Percentiles rank a stretch among this genome's conserved stretches.
Conservation (phyloP, 2,113 vertebrate species). For the Dendrocopos noguchii region DNA sequence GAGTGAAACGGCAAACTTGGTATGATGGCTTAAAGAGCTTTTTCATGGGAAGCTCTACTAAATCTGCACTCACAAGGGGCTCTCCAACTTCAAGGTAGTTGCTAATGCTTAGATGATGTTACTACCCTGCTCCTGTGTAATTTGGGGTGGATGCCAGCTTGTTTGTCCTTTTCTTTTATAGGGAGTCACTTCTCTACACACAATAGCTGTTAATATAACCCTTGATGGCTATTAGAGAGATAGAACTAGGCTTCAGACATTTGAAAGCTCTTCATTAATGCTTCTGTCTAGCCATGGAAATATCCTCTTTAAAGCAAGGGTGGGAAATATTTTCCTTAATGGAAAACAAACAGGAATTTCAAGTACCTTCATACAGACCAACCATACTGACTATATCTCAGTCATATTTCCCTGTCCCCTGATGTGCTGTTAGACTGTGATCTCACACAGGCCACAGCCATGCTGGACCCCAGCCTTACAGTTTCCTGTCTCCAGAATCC, state of each 20-base stretch:
- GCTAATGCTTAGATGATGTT: not conserved
- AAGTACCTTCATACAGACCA: not conserved
- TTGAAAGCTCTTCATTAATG: not conserved
- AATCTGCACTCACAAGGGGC: not conserved
- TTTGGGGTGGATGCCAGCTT: not conserved
- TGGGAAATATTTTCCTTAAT: not conserved
- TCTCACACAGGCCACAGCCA: not conserved
- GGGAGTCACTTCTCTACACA: not conserved
- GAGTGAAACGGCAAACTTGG: not conserved
- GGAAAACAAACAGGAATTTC: not conserved
- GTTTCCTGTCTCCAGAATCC: not conserved
- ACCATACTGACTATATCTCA: not conserved
- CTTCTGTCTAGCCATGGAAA: not conserved
- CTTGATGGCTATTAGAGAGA: not conserved
- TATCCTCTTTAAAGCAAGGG: not conserved
- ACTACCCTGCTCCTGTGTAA: not conserved
- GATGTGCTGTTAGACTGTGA: not conserved
- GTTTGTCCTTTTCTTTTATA: not conserved
- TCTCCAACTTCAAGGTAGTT: not conserved
- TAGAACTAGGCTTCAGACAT: not conserved
- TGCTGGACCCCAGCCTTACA: not conserved
- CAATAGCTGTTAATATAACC: not conserved
- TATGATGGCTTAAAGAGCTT: not conserved
- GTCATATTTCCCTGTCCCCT: not conserved
- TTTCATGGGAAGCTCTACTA: not conserved